phyloP scores from a whole-genome alignment of 1,140 invertebrate species.

The Fopius arisanus region DNA sequence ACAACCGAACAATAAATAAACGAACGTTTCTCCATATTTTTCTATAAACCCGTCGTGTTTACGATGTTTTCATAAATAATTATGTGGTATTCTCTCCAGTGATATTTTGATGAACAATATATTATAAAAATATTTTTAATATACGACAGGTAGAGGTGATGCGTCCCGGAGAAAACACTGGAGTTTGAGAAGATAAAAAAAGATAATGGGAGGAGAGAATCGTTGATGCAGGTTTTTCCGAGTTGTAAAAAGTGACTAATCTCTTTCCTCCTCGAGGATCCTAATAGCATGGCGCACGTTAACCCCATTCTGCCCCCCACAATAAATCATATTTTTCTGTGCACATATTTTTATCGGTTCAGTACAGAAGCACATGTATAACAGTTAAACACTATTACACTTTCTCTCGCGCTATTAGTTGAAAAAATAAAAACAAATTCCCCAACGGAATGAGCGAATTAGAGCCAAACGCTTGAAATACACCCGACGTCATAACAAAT shows the following conservation, averaged over 20 bases:
- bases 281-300: not conserved
- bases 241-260: slow-evolving; percentile 1
- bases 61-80: too few relatives aligned
- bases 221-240: slow-evolving; percentile 5
- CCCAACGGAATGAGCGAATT: too few relatives aligned
- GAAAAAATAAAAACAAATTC: not conserved
- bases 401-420: not conserved
- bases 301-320: slow-evolving; percentile 13
- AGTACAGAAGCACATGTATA: not conserved
- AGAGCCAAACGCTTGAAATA: too few relatives aligned
- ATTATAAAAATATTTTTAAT: too few relatives aligned
- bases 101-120: too few relatives aligned
- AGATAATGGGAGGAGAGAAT: not conserved
- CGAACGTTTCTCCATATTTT: too few relatives aligned
- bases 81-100: too few relatives aligned
- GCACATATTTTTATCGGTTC: slow-evolving; percentile 7
- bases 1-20: too few relatives aligned
- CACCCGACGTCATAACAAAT: too few relatives aligned
- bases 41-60: too few relatives aligned
- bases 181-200: not conserved
- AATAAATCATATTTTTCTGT: slow-evolving; percentile 28
- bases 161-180: too few relatives aligned
- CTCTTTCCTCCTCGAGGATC: not conserved
- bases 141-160: too few relatives aligned
- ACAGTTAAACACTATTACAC: not conserved